Evolutionary conservation across 2,888 invertebrate genomes (phyloP).

Genomic region (Caenorhabditis zanzibari): DNA sequence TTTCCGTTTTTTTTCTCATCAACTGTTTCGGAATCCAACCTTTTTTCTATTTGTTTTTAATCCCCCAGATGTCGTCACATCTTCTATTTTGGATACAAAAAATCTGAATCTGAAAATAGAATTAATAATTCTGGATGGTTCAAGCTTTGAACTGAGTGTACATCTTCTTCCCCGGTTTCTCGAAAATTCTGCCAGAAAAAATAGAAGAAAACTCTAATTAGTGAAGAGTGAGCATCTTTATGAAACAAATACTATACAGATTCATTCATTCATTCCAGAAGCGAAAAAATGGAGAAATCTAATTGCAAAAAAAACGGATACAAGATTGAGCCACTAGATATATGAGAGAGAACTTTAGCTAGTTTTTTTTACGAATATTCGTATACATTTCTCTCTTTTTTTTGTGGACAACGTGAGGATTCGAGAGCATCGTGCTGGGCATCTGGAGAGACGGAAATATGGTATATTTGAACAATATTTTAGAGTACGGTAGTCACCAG

Average conservation of each 20-base stretch:
- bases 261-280: background rate
- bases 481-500: too few species aligned
- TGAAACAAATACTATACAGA: constrained; percentile 6
- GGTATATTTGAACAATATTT: too few species aligned
- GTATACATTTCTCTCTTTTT: constrained; percentile 1
- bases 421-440: background rate
- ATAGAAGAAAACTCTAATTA: background rate
- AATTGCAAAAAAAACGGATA: constrained; percentile 28
- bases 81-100: background rate
- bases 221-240: background rate
- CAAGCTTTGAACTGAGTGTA: constrained; percentile 8
- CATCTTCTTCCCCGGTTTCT: background rate
- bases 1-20: background rate
- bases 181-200: background rate
- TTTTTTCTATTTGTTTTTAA: background rate
- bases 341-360: constrained; percentile 1
- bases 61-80: background rate
- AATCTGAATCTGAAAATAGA: constrained; percentile 22
- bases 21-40: background rate
- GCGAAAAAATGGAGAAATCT: constrained; percentile 11
- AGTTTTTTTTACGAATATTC: constrained; percentile 18
- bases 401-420: background rate
- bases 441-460: too few species aligned
- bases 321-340: constrained; percentile 28
- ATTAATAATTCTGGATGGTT: background rate